phyloP scores from a whole-genome alignment of 23 tunicate genomes.

The Diplosoma virens region DNA sequence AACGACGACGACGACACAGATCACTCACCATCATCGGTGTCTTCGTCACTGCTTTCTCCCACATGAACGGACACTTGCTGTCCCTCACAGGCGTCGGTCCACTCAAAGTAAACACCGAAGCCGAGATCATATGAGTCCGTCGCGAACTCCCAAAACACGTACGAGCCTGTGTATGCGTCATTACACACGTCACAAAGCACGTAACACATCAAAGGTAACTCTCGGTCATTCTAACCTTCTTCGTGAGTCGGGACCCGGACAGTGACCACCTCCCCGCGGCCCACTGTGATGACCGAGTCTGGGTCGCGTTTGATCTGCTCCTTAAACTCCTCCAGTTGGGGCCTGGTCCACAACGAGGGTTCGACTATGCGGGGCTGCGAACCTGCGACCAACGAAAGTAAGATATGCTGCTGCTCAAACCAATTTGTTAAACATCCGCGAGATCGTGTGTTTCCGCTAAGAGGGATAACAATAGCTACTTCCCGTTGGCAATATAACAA shows the following conservation, averaged over 20 bases:
- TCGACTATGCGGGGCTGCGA: conserved; percentile 64
- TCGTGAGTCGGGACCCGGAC: conserved; percentile 97
- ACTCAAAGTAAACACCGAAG: conserved; percentile 96
- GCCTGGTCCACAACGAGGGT: conserved; percentile 95
- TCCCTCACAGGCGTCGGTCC: conserved; percentile 59
- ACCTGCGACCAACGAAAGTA: too few relatives aligned
- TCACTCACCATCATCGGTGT: conserved; percentile 65
- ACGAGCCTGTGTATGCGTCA: conserved; percentile 58
- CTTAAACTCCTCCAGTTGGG: conserved; percentile 91
- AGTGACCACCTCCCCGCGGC: conserved; percentile 97
- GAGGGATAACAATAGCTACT: too few relatives aligned
- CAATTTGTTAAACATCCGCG: too few relatives aligned
- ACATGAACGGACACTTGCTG: conserved; percentile 86
- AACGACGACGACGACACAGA: not conserved
- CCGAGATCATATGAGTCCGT: conserved; percentile 93
- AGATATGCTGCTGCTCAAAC: too few relatives aligned
- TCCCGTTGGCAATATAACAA: too few relatives aligned
- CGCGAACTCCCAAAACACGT: conserved; percentile 99
- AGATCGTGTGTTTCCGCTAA: too few relatives aligned
- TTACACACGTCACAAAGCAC: not conserved
- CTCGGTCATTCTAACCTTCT: conserved; percentile 93
- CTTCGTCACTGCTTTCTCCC: conserved; percentile 90
- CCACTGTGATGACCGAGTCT: conserved; percentile 89
- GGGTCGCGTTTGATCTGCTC: conserved; percentile 91
- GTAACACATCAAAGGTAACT: not conserved